phyloP scores from a whole-genome alignment of 2,888 invertebrate genomes.

The Cyclophora albipunctata region DNA sequence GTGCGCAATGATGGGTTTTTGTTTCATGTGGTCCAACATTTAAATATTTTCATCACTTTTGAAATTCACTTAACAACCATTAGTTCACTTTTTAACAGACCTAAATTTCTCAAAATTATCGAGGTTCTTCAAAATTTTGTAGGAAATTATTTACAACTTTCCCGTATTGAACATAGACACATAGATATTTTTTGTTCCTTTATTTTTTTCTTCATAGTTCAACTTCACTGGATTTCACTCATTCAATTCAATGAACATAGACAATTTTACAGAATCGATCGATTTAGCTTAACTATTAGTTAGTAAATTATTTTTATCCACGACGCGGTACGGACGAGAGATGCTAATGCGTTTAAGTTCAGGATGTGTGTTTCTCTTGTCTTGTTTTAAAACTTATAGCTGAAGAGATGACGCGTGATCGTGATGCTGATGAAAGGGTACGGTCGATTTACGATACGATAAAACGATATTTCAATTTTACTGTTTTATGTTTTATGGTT shows the following conservation, averaged over 20 bases:
- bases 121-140: conserved; percentile 42
- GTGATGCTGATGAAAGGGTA: too few species aligned
- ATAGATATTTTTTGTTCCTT: conserved; percentile 14
- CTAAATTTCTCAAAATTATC: conserved; percentile 28
- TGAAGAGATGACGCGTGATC: too few species aligned
- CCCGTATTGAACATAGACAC: conserved; percentile 51
- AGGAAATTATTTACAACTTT: conserved; percentile 73
- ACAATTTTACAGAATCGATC: background rate
- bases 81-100: conserved; percentile 45
- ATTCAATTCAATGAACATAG: background rate
- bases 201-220: background rate
- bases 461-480: too few species aligned
- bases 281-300: background rate
- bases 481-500: too few species aligned
- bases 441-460: too few species aligned
- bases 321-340: too few species aligned
- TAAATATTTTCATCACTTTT: conserved; percentile 53
- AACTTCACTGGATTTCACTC: background rate
- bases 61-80: conserved; percentile 46
- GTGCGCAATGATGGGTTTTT: conserved; percentile 76
- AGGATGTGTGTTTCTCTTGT: too few species aligned
- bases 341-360: too few species aligned
- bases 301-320: too few species aligned
- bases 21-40: conserved; percentile 64
- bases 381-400: too few species aligned